Evolutionary conservation across 1,140 invertebrate species (phyloP), one percentile per base, ranked within the genome.

Genomic region (Drosophila subpulchrella): DNA sequence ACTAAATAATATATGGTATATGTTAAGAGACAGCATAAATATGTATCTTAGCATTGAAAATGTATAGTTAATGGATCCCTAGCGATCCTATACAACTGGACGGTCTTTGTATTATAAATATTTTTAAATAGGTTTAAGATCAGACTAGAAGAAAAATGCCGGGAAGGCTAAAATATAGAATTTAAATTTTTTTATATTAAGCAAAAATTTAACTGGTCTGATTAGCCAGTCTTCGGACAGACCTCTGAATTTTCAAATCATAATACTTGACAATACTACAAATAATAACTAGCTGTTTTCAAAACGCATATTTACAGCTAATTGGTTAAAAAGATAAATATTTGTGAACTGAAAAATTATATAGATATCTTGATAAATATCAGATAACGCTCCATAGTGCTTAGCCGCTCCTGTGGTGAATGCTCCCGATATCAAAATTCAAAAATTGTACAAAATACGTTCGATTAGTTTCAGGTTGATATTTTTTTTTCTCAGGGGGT

Each of bases 371-470:
- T 24, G 41, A 48, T 75, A 53, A 20, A 75, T 66, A 75, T 81
- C 60, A 41, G 65, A 58, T 58, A 71, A 71, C 46, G 65, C 65
- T 71, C 68, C 68, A 71, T 71, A 50, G 65, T 70, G 66, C 30
- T 63, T 58, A 70, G 68, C 66, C 54, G 65, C 55, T 71, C 68
- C 68, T 71, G 65, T 50, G 65, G 44, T 71, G 65, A 71, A 68
- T 81, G 78, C 85, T 85, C 85, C 89, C 77, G 67, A 67, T 90
- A 77, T 74, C 90, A 91, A 91, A 91, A 91, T 91, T 90, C 90
- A 91, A 91, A 91, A 91, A 89, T 80, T 73, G 88, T 86, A 90
- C 65, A 91, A 81, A 86, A 91, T 74, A 62, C 67, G 65, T 57
- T 90, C 56, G 81, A 84, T 91, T 91, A 91, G 74, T 79, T 62